These are phyloP conservation scores for Fragum fragum DNA, from an alignment of 2,888 invertebrate species.

Conservation along the genomic window DNA sequence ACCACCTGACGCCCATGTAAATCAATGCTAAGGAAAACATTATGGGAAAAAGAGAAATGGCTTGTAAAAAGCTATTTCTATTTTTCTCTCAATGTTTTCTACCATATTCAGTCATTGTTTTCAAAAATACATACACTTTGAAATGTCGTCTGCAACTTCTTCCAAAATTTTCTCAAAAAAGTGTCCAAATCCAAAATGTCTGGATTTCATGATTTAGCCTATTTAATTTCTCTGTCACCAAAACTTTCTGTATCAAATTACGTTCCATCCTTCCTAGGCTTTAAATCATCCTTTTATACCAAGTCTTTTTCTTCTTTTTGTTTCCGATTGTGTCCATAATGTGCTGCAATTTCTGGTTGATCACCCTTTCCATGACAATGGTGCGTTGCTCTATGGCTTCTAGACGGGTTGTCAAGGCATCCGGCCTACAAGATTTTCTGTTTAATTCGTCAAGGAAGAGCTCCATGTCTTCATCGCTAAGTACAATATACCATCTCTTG, in stretches of 20 bases:
- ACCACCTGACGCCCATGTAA: no score
- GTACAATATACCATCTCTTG: conserved; percentile 13
- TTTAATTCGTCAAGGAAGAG: not conserved
- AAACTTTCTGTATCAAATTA: not conserved
- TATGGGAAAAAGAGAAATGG: no score
- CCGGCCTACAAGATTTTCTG: conserved; percentile 9
- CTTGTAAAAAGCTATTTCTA: no score
- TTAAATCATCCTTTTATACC: not conserved
- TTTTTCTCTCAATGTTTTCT: no score
- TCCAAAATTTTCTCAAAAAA: no score
- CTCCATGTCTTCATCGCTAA: not conserved
- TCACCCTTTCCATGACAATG: not conserved
- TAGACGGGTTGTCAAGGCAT: not conserved
- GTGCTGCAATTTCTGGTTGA: conserved; percentile 16
- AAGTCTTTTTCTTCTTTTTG: conserved; percentile 1
- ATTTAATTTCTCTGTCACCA: not conserved
- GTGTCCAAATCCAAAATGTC: no score
- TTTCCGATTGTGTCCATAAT: conserved; percentile 4
- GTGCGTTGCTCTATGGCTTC: conserved; percentile 20
- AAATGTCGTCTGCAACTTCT: no score
- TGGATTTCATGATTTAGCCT: no score
- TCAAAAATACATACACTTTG: no score
- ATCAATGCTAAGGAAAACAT: no score
- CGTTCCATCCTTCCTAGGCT: not conserved
- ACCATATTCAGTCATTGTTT: no score